phyloP scores from a whole-genome alignment of 2,113 vertebrate species.

The Xiphophorus maculatus region DNA sequence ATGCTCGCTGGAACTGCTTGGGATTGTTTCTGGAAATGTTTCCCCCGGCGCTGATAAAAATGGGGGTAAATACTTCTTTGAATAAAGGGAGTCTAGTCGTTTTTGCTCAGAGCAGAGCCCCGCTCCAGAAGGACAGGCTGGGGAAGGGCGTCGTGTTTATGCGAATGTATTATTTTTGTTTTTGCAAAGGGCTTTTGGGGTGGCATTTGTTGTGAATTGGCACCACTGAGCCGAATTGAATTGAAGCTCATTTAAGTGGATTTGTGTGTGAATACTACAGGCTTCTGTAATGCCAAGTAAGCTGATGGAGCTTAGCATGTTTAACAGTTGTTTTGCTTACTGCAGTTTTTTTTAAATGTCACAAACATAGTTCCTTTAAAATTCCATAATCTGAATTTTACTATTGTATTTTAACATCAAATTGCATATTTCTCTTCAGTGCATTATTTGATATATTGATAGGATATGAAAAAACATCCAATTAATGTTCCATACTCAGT shows the following conservation, averaged over 20 bases:
- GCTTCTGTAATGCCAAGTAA: too few species aligned
- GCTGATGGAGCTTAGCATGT: too few species aligned
- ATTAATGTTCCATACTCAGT: too few species aligned
- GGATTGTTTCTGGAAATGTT: conserved; percentile 30
- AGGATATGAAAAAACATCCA: too few species aligned
- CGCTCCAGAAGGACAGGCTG: neutral
- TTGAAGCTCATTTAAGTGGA: too few species aligned
- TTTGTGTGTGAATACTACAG: too few species aligned
- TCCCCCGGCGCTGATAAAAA: conserved; percentile 46
- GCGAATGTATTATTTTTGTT: neutral
- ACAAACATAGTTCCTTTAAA: neutral
- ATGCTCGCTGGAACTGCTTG: conserved; percentile 43
- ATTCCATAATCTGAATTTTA: neutral
- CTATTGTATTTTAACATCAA: neutral
- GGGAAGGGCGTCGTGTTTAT: neutral
- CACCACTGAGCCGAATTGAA: too few species aligned
- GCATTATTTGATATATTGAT: too few species aligned
- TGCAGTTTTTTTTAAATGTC: neutral
- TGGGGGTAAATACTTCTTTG: neutral
- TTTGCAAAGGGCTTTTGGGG: too few species aligned
- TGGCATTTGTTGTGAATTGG: too few species aligned
- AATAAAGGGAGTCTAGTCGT: neutral
- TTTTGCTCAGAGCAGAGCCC: neutral
- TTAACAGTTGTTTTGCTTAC: neutral
- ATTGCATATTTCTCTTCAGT: too few species aligned